These are phyloP conservation scores for Nipponia nippon DNA, from an alignment of 2,113 vertebrate genomes.

Conservation along the genomic window DNA sequence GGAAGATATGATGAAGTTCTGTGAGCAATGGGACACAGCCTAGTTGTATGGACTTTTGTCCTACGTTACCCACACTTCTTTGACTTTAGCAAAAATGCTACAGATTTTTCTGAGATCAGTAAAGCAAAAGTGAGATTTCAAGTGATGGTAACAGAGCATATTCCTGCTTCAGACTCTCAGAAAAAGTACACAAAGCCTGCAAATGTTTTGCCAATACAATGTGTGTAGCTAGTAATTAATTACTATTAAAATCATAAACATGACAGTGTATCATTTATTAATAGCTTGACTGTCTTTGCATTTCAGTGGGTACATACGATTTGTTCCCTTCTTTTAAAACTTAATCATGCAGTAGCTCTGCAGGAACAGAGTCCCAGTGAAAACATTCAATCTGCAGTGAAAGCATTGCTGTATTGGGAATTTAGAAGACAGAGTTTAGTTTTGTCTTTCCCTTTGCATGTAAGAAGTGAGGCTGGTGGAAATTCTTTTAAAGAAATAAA, in stretches of 20 bases:
- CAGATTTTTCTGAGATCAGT: neutral
- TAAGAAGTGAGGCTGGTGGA: neutral
- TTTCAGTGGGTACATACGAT: neutral
- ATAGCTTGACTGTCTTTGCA: neutral
- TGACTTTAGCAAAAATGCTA: neutral
- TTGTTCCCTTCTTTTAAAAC: neutral
- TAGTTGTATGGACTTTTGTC: neutral
- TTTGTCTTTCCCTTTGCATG: neutral
- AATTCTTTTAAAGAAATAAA: neutral
- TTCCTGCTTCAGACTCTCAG: neutral
- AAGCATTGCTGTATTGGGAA: neutral
- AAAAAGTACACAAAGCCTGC: neutral
- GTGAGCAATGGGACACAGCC: neutral
- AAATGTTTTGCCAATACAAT: neutral
- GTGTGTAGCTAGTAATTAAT: neutral
- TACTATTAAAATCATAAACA: neutral
- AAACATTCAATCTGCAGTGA: neutral
- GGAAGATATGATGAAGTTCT: neutral
- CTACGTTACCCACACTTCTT: neutral
- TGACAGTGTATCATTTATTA: neutral
- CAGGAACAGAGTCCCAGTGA: neutral
- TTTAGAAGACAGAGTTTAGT: neutral
- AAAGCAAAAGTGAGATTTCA: neutral
- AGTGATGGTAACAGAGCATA: neutral
- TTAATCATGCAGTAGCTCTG: neutral